Conservation (phyloP, 2,888 invertebrate species). For the Petrophora chlorosata region DNA sequence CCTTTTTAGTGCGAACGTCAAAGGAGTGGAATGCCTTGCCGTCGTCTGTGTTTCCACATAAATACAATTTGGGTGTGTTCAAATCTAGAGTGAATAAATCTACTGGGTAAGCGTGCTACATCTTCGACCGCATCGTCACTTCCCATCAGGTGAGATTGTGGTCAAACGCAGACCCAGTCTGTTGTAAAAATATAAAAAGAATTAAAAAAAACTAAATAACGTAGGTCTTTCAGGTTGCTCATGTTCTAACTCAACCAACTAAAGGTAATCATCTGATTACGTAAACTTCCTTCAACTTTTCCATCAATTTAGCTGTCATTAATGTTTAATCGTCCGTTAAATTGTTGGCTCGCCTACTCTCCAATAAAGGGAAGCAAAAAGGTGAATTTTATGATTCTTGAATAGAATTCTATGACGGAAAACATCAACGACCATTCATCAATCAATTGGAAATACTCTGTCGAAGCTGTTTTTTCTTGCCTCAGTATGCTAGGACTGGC, state of each 20-base stretch:
- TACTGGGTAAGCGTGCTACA: too few relatives aligned
- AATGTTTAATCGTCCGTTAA: slow-evolving; percentile 27
- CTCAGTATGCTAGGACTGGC: too few relatives aligned
- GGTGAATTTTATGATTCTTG: not conserved
- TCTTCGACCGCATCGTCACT: too few relatives aligned
- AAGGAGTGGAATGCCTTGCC: too few relatives aligned
- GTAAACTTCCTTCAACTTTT: slow-evolving; percentile 27
- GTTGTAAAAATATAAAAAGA: not conserved
- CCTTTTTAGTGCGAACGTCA: too few relatives aligned
- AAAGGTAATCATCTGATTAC: slow-evolving; percentile 20
- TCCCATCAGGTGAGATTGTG: too few relatives aligned
- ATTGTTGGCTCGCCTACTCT: slow-evolving; percentile 15
- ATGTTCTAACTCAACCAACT: slow-evolving; percentile 4
- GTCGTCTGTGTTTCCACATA: too few relatives aligned
- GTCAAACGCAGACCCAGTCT: not conserved
- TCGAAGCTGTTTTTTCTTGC: not conserved
- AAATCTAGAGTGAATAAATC: too few relatives aligned
- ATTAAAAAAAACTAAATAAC: not conserved
- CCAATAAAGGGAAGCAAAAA: slow-evolving; percentile 9
- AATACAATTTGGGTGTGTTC: too few relatives aligned
- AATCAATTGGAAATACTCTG: not conserved
- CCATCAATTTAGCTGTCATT: slow-evolving; percentile 27
- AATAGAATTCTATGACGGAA: slow-evolving; percentile 3
- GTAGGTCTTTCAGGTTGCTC: not conserved
- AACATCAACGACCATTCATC: slow-evolving; percentile 1